Evolutionary conservation across 1,140 invertebrate species (phyloP), one percentile per base, ranked within the genome.

Genomic region (Himalopsyche phryganea): DNA sequence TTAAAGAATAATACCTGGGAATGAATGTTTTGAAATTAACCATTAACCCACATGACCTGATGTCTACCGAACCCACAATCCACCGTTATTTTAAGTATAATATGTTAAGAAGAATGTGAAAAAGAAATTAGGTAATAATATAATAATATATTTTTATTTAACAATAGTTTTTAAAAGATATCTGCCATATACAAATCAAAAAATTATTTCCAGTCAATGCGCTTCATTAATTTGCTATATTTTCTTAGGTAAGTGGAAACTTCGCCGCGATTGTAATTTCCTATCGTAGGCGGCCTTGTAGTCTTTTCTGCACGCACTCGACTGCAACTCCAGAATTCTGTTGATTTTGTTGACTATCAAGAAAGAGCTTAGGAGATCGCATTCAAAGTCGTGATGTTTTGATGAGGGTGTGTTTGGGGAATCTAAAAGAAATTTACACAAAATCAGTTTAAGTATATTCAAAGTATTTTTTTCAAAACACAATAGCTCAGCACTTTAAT

Each of bases 281-380:
- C 70, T 76, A 48, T 77, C 75, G 66, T 74, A 73, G 6, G 69
- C 66, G 49, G 69, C 71, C 55, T 75, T 77, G 63, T 77, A 95
- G 69, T 94, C 91, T 66, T 89, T 86, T 32, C 91, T 78, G 41
- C 86, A 85, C 4, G 81, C 77, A 70, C 88, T 92, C 17, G 87
- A 87, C 55, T 87, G 79, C 57, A 94, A 76, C 65, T 94, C 88
- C 50, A 96, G 69, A 58, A 95, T 94, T 52, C 90, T 84, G 73
- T 91, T 93, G 1, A 95, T 81, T 79, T 94, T 95, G 51, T 87
- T 83, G 2, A 93, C 87, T 20, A 96, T 93, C 73, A 91, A 88
- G 64, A 86, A 82, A 6, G 89, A 89, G 1, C 81, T 84, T 7
- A 78, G 75, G 11, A 83, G 78, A 58, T 93, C 89, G 15, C 87